Percentiles rank a stretch among this genome's conserved stretches.
Evolutionary conservation across 2,797 vertebrate species (phyloP).

Genomic region (Enteromius paludinosus): DNA sequence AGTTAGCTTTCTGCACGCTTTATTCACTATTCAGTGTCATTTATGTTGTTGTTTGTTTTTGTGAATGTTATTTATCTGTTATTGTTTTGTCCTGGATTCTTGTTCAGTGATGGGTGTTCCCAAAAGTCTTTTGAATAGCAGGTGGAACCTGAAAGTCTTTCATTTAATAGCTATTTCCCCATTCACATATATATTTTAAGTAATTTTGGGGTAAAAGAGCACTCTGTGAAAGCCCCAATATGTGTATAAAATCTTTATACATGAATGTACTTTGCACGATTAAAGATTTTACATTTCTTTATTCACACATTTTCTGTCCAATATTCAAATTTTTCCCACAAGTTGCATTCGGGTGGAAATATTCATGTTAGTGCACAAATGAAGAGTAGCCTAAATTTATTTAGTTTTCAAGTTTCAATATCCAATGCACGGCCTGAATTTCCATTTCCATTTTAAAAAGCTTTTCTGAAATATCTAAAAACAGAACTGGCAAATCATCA

Average conservation of each 20-base stretch:
- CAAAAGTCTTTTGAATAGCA: not conserved
- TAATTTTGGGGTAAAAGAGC: not conserved
- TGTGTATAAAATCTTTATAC: no score
- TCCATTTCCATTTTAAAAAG: not conserved
- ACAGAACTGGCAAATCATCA: not conserved
- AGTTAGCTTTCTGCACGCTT: not conserved
- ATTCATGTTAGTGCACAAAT: not conserved
- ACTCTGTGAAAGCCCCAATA: not conserved
- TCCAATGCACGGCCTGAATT: not conserved
- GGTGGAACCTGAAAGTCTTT: not conserved
- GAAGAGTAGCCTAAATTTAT: not conserved
- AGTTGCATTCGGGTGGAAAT: not conserved
- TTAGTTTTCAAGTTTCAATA: not conserved
- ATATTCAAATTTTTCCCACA: not conserved
- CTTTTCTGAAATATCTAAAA: not conserved
- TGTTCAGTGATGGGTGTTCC: not conserved
- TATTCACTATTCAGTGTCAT: not conserved
- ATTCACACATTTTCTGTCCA: not conserved
- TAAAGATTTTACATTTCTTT: not conserved
- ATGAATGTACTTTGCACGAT: not conserved
- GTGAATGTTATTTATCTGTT: not conserved
- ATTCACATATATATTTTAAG: not conserved
- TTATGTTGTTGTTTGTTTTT: not conserved
- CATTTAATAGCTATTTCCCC: not conserved
- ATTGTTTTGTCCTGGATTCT: not conserved